These are phyloP conservation scores for Phasianus colchicus DNA, from an alignment of 2,113 vertebrate genomes.

Conservation along the genomic window DNA sequence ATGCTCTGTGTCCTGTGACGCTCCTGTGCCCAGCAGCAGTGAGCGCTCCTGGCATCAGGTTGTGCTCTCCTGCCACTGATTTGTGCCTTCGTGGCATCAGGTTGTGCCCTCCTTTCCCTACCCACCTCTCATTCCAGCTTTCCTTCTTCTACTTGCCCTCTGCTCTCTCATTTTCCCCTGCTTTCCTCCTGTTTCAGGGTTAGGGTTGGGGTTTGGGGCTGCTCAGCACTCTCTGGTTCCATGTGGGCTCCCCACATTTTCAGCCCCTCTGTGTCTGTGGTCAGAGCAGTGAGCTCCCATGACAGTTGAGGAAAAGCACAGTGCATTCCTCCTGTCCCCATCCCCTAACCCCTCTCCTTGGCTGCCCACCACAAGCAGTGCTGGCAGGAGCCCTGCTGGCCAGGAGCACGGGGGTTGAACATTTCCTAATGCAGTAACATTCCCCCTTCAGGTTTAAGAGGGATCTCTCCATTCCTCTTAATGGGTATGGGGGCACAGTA, in stretches of 20 bases:
- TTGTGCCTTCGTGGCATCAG: too few relatives aligned
- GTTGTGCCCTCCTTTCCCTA: background rate
- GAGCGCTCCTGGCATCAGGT: too few relatives aligned
- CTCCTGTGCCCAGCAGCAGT: background rate
- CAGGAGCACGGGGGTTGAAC: background rate
- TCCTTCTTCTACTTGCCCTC: background rate
- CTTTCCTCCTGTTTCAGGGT: background rate
- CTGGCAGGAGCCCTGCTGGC: background rate
- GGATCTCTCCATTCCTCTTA: too few relatives aligned
- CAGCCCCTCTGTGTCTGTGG: background rate
- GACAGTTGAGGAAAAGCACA: background rate
- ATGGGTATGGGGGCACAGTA: background rate
- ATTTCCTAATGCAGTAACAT: accelerated
- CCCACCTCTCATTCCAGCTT: background rate
- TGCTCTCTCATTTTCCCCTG: background rate
- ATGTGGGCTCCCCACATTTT: accelerated
- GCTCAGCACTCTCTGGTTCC: background rate
- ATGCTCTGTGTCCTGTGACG: background rate
- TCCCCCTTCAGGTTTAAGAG: background rate
- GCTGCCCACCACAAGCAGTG: background rate
- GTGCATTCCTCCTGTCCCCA: background rate
- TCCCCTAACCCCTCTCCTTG: slow-evolving; percentile 33
- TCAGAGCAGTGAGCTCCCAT: background rate
- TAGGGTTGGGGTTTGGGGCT: background rate
- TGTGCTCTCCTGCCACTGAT: too few relatives aligned